Conservation (phyloP, 2,113 vertebrate genomes). For the Tinamus guttatus region DNA sequence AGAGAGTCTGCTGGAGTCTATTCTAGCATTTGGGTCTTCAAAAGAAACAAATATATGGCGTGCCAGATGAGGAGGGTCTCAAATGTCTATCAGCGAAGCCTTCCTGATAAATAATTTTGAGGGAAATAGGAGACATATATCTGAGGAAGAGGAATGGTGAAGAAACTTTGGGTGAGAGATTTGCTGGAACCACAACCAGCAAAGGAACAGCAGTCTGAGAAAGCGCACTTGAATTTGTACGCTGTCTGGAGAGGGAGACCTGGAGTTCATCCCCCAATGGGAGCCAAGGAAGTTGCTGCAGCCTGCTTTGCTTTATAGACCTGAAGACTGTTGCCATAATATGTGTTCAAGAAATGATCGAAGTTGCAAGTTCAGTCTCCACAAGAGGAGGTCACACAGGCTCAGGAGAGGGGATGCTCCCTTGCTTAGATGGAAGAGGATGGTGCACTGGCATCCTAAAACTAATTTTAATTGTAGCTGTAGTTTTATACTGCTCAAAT, state of each 20-base stretch:
- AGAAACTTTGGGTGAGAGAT: not conserved
- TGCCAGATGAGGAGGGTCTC: not conserved
- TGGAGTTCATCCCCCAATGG: not conserved
- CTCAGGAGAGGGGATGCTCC: not conserved
- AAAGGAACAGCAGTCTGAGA: not conserved
- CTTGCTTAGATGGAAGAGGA: not conserved
- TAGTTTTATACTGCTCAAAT: not conserved
- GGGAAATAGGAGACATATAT: not conserved
- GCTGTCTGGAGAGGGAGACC: not conserved
- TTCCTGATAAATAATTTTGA: not conserved
- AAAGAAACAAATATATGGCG: not conserved
- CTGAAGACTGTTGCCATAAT: not conserved
- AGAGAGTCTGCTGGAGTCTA: not conserved
- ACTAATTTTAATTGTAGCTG: not conserved
- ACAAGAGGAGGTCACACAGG: not conserved
- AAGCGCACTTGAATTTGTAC: not conserved
- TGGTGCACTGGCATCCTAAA: not conserved
- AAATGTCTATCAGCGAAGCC: not conserved
- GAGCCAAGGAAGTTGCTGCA: not conserved
- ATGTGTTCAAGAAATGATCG: not conserved
- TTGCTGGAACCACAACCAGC: not conserved
- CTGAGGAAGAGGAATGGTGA: not conserved
- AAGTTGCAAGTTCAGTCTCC: not conserved
- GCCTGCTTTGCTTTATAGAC: not conserved
- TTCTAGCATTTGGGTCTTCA: not conserved